These are phyloP conservation scores for Herpailurus yagouaroundi DNA, from an alignment of 2,113 vertebrate genomes.

Conservation along the genomic window DNA sequence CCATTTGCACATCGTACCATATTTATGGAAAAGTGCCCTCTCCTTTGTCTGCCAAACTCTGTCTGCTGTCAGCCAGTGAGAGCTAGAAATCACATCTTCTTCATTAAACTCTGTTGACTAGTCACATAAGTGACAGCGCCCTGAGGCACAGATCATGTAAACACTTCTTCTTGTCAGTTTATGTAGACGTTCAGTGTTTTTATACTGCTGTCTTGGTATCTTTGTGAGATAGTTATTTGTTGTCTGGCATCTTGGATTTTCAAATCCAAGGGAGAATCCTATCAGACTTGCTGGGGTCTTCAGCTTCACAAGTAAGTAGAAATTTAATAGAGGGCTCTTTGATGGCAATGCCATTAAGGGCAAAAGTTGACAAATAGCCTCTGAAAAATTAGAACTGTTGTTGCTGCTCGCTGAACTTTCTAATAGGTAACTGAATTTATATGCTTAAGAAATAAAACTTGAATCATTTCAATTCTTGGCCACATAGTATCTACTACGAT, in stretches of 20 bases:
- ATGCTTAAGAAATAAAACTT: constrained; percentile 34
- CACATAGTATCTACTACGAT: neutral
- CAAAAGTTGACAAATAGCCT: neutral
- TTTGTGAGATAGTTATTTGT: constrained; percentile 48
- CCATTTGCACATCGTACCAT: neutral
- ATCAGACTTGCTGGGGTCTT: constrained; percentile 30
- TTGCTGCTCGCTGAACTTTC: constrained; percentile 9
- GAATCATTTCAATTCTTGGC: constrained; percentile 50
- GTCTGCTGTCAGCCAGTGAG: constrained; percentile 11
- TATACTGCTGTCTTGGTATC: constrained; percentile 43
- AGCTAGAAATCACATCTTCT: constrained; percentile 54
- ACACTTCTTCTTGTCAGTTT: constrained; percentile 60
- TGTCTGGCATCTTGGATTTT: constrained; percentile 56
- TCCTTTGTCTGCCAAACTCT: constrained; percentile 47
- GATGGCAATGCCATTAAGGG: neutral
- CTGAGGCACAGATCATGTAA: constrained; percentile 57
- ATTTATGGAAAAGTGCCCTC: constrained; percentile 27
- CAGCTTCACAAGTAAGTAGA: neutral
- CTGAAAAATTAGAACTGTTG: constrained; percentile 24
- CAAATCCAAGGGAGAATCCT: constrained; percentile 46
- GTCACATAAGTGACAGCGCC: constrained; percentile 51
- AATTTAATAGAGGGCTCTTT: constrained; percentile 46
- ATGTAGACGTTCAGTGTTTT: constrained; percentile 62
- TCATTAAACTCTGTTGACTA: constrained; percentile 62
- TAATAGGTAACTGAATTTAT: neutral